A percentile compares a stretch with the other conserved stretches of the same genome.
Evolutionary conservation across 2,797 vertebrate genomes (phyloP).

Genomic region (Cossypha niveicapilla): DNA sequence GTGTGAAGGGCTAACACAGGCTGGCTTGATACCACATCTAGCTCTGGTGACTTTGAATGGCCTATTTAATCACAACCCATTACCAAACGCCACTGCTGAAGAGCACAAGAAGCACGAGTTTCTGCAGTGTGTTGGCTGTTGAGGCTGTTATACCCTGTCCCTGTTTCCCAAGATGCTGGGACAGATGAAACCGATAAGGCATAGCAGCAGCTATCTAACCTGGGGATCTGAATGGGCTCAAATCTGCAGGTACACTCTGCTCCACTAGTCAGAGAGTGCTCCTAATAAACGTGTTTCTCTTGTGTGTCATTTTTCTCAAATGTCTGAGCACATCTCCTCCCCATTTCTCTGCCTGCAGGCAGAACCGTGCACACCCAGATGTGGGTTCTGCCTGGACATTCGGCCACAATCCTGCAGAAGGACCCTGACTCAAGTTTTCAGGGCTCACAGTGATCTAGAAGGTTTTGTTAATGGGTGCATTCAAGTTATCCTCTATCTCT

Average conservation of each 20-base stretch:
- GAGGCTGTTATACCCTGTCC: background rate
- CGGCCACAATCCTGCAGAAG: background rate
- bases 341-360: background rate
- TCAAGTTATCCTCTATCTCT: background rate
- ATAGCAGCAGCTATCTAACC: background rate
- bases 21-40: background rate
- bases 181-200: slow-evolving; percentile 5
- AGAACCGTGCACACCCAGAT: background rate
- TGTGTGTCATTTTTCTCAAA: background rate
- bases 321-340: background rate
- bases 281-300: rapidly evolving
- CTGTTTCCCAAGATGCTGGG: background rate
- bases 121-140: background rate
- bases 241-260: background rate
- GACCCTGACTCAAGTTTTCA: background rate
- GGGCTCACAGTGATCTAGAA: background rate
- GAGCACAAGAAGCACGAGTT: background rate
- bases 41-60: background rate
- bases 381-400: background rate
- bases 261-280: background rate
- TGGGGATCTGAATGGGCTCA: background rate
- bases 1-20: background rate
- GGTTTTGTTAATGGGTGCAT: background rate
- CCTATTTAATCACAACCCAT: background rate
- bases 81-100: background rate